A percentile compares a stretch with the other conserved stretches of the same genome.
Evolutionary conservation across 2,888 invertebrate species (phyloP).

Genomic region (Globia sparganii): DNA sequence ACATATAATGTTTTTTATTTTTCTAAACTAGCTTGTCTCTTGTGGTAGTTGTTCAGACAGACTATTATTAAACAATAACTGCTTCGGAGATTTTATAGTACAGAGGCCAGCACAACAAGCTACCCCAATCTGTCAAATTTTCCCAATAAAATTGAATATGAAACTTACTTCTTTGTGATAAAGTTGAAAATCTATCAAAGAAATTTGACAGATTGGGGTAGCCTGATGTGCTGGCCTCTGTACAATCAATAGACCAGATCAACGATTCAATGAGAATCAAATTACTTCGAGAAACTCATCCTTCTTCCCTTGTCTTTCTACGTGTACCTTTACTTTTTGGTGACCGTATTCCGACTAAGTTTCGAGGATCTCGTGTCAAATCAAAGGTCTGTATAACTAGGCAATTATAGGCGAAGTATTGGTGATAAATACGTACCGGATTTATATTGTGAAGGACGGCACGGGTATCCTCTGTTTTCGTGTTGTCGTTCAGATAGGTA

Average conservation of each 20-base stretch:
- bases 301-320: neutral
- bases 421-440: neutral
- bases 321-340: neutral
- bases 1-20: too few relatives aligned
- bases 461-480: neutral
- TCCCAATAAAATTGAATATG: too few relatives aligned
- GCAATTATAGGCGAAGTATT: neutral
- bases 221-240: too few relatives aligned
- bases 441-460: neutral
- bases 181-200: too few relatives aligned
- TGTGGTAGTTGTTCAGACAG: neutral
- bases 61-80: neutral
- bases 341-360: neutral
- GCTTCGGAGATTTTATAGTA: neutral
- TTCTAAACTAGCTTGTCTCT: neutral
- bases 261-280: neutral
- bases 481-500: neutral
- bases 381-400: neutral
- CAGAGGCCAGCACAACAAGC: too few relatives aligned
- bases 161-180: too few relatives aligned
- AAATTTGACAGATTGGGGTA: too few relatives aligned
- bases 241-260: too few relatives aligned
- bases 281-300: neutral
- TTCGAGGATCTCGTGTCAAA: neutral
- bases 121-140: too few relatives aligned